Evolutionary conservation across 2,797 vertebrate species (phyloP).

Genomic region (Podarcis siculus): DNA sequence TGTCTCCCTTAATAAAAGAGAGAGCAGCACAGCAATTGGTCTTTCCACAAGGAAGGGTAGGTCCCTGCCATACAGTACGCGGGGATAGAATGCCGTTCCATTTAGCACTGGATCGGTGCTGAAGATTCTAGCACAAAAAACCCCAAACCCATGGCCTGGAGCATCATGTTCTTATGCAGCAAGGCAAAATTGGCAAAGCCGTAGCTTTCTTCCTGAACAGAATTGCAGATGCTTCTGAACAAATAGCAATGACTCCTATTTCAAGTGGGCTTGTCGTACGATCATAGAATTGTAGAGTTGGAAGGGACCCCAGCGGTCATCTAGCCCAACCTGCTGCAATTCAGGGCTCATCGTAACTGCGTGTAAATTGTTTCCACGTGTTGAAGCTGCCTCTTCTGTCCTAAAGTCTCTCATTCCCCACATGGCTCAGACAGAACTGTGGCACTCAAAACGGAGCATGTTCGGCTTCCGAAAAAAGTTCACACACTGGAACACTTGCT

Average conservation of each 20-base stretch:
- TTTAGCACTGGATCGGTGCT: neutral
- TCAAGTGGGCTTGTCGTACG: neutral
- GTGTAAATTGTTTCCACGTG: neutral
- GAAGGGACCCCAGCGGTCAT: too few relatives aligned
- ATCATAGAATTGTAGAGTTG: too few relatives aligned
- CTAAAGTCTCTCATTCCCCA: neutral
- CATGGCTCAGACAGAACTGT: too few relatives aligned
- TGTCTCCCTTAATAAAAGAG: too few relatives aligned
- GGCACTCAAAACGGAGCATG: too few relatives aligned
- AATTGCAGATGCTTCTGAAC: neutral
- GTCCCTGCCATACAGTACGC: neutral
- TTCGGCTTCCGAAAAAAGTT: too few relatives aligned
- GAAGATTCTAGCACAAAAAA: neutral
- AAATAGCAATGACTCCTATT: neutral
- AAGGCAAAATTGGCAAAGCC: neutral
- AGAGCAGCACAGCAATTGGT: neutral
- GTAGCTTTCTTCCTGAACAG: neutral
- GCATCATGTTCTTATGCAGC: too few relatives aligned
- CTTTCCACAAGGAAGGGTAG: neutral
- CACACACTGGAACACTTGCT: too few relatives aligned
- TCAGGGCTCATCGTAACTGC: neutral
- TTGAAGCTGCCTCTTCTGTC: neutral
- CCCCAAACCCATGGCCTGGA: too few relatives aligned
- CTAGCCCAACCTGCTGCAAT: too few relatives aligned
- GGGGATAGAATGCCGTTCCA: neutral